These are phyloP conservation scores for Toxostoma redivivum DNA, from an alignment of 2,113 vertebrate species.

Conservation along the genomic window DNA sequence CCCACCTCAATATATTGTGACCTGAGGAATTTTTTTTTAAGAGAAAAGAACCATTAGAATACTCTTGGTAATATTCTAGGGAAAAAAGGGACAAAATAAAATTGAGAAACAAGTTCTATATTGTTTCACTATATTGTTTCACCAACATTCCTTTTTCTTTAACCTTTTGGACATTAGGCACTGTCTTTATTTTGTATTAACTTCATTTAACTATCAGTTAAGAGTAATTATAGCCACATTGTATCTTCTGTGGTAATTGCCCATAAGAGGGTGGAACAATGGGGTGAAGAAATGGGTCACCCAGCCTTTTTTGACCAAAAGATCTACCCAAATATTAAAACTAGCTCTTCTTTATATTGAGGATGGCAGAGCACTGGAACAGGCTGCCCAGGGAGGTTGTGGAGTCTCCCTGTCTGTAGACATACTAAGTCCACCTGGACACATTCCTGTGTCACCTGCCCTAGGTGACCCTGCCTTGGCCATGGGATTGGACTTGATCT, in stretches of 20 bases:
- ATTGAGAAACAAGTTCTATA: background rate
- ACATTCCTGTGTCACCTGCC: background rate
- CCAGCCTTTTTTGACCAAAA: background rate
- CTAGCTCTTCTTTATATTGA: background rate
- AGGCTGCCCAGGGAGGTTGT: accelerated
- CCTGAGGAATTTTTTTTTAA: background rate
- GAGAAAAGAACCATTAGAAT: background rate
- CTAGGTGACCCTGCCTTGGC: background rate
- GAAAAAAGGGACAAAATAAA: background rate
- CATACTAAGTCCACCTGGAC: background rate
- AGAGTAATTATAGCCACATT: background rate
- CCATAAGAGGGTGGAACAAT: background rate
- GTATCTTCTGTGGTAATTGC: background rate
- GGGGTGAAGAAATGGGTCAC: background rate
- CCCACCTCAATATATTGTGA: background rate
- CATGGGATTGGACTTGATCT: background rate
- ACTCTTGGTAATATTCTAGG: background rate
- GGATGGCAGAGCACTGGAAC: background rate
- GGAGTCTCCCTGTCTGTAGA: background rate
- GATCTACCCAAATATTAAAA: background rate
- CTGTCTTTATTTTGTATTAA: background rate
- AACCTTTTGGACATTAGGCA: background rate
- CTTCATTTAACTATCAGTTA: background rate
- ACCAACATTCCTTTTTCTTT: background rate
- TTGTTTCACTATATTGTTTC: background rate